Evolutionary conservation across 92 coral and sea anemone genomes (phyloP), one percentile per base, ranked within the genome.

Genomic region (Bergia sp.): DNA sequence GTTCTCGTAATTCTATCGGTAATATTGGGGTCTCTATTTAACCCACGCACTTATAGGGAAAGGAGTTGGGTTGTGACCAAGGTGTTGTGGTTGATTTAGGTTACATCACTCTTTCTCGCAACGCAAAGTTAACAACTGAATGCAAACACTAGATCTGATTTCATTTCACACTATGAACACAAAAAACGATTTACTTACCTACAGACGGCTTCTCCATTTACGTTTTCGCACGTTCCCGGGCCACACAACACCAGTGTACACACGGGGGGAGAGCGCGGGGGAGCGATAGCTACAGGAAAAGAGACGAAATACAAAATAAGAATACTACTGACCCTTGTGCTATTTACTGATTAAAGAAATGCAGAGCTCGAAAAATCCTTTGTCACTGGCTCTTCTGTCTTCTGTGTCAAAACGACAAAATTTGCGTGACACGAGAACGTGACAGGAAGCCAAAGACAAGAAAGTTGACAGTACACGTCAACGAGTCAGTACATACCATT

Each of bases 171-270:
- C 29, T 29, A 29, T 29, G 29, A 29, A 29, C 29, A 29, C 29
- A 29, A 74, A 74, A n/a, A 11, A 76, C 2, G 10, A 8, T 4
- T 71, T 45, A 94, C 99, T 94, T 90, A 97, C 99, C 80, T 36
- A 89, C 99, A 97, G 67, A 69, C 84, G 43, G 99, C 92, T 77
- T 92, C 89, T 38, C 96, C 98, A 12, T 86, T 86, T 41, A 65
- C 39, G 13, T 89, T 86, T 23, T 86, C 82, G 82, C 99, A 97
- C 11, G 92, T 91, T 58, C 99, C 99, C 18, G 83, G 90, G 73
- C 96, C 97, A 82, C 99, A 97, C 53, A 92, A 66, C 12, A 91
- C 90, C 37, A 95, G 88, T 78, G 97, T 93, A 89, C 99, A 95
- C 67, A 90, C 98, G n/a, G 98, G 98, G 37, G 93, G 92, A 20